Percentiles rank a stretch among this genome's conserved stretches.
These are phyloP conservation scores for Microcaecilia unicolor DNA, from an alignment of 2,797 vertebrate genomes.

Conservation along the genomic window DNA sequence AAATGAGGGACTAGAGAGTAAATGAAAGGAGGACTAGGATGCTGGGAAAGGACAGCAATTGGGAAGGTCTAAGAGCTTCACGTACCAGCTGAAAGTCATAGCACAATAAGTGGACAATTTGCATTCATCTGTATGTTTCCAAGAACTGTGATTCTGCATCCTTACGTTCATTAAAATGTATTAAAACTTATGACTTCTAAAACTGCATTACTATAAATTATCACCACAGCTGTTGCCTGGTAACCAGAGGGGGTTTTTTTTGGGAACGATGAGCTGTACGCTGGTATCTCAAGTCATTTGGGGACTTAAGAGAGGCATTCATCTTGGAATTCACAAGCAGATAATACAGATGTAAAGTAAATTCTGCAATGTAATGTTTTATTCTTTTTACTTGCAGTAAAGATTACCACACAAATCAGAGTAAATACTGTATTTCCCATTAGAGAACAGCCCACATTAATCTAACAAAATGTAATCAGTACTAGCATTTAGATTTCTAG, in stretches of 20 bases:
- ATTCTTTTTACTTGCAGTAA: conserved; percentile 5
- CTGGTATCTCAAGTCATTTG: conserved; percentile 28
- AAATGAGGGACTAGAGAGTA: no score
- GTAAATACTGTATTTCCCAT: background rate
- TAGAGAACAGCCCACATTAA: conserved; percentile 5
- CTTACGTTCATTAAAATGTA: conserved; percentile 39
- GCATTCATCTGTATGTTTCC: conserved; percentile 14
- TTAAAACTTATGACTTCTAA: conserved; percentile 47
- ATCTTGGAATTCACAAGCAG: conserved; percentile 36
- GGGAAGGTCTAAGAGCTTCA: no score
- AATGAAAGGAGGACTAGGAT: no score
- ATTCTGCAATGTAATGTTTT: conserved; percentile 26
- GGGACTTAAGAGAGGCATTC: conserved; percentile 31
- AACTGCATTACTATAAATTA: conserved; percentile 41
- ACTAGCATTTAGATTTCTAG: background rate
- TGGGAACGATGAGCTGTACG: conserved; percentile 42
- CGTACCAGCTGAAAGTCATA: no score
- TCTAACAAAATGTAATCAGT: background rate
- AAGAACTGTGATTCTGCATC: conserved; percentile 21
- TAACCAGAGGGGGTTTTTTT: conserved; percentile 40
- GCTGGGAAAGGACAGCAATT: no score
- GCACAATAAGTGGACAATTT: background rate
- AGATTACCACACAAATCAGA: conserved; percentile 1
- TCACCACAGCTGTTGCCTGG: conserved; percentile 45
- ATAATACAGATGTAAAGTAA: conserved; percentile 26